A percentile compares a stretch with the other conserved stretches of the same genome.
Evolutionary conservation across 1,140 invertebrate genomes (phyloP).

Genomic region (Listronotus oregonensis): DNA sequence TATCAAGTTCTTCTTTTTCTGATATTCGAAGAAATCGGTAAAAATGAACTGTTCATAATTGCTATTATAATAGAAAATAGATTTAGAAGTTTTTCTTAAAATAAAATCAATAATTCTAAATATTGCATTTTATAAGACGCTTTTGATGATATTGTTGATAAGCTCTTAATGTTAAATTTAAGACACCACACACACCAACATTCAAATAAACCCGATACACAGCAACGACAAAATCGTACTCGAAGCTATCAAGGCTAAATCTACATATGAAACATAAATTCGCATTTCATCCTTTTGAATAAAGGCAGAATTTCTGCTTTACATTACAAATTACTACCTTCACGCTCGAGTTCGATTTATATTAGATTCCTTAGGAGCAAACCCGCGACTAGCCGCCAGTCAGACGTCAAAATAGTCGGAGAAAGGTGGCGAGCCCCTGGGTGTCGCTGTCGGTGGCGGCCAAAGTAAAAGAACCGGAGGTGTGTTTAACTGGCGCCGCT

Average conservation of each 20-base stretch:
- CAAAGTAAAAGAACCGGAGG: conserved; percentile 35
- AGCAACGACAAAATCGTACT: no score
- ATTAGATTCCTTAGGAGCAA: conserved; percentile 26
- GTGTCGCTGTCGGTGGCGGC: conserved; percentile 35
- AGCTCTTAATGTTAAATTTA: no score
- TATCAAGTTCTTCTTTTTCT: no score
- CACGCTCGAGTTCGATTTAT: conserved; percentile 30
- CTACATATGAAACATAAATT: conserved; percentile 7
- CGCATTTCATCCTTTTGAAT: conserved; percentile 9
- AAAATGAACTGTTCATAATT: no score
- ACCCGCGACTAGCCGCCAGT: conserved; percentile 30
- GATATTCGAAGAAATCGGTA: no score
- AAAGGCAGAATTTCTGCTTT: conserved; percentile 14
- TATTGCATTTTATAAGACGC: no score
- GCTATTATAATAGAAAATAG: no score
- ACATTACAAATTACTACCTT: conserved; percentile 35
- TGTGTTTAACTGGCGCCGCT: conserved; percentile 42
- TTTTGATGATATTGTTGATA: no score
- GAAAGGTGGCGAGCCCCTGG: conserved; percentile 33
- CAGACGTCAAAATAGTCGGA: conserved; percentile 36
- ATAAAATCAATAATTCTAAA: no score
- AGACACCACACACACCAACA: no score
- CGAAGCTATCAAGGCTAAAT: not conserved
- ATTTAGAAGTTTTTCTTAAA: no score
- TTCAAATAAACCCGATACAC: no score